Base-by-base conservation (phyloP, 1,140 invertebrate genomes). In the Neodiprion lecontei region DNA sequence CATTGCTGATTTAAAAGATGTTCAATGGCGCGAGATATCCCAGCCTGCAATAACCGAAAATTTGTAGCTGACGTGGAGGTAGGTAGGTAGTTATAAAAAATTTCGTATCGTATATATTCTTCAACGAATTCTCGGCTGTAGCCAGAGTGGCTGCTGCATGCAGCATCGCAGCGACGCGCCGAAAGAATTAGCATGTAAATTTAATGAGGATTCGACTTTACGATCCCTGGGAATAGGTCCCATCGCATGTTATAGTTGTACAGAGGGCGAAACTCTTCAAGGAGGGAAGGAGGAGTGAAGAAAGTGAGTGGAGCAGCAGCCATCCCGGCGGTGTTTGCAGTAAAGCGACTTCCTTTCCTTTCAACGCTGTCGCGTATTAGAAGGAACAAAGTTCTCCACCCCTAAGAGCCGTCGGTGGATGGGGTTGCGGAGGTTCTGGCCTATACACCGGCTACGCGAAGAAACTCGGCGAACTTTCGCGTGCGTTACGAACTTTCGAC, bases 291-390 rank as follows among this genome's bases (percentile, higher is more conserved):
- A 40, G 28, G 28, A 40, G 28, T 5, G 28, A 40, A 40, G 28
- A 40, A 61, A 61, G 53, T 61, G 53, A 14, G 8, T 7, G 53
- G 28, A 17, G n/a, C 53, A 17, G n/a, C 11, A 12, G 53, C 53
- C 11, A 17, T 17, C 53, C 53, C 11, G 53, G n/a, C 28, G 53
- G 9, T 61, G 53, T 61, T 17, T 61, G 53, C 53, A 61, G 4
- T 61, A 61, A 61, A 61, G 53, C 53, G 53, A 61, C 53, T 61
- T 61, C 53, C 53, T 61, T 61, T 61, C 53, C 53, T 61, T 61
- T 61, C 53, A 17, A 14, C 53, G 53, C 53, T 61, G 53, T 61
- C 53, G 53, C 53, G 53, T 61, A 61, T 61, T 61, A 61, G 53
- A 61, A 14, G 53, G 53, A 61, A 61, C 53, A 61, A 61, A 61